Conservation (phyloP, 1,140 invertebrate species). For the Maconellicoccus hirsutus region DNA sequence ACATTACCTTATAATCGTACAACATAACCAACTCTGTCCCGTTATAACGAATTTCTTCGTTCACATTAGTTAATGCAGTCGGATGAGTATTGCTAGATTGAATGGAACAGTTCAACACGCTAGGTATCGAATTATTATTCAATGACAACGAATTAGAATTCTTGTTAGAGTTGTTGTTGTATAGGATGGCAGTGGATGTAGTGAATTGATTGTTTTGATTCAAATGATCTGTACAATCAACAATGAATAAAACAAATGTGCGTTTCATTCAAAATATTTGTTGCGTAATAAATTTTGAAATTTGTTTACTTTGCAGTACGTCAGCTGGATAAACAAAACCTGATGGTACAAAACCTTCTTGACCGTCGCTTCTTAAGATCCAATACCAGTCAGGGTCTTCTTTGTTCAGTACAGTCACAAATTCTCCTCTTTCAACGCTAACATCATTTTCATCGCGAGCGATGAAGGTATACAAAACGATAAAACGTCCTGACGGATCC, state of each 20-base stretch:
- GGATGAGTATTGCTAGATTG: slow-evolving; percentile 29
- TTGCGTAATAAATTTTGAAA: too few species aligned
- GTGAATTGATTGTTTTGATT: slow-evolving; percentile 34
- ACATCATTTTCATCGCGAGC: slow-evolving; percentile 89
- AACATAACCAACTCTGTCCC: slow-evolving; percentile 86
- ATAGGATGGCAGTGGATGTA: neutral
- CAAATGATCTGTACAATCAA: slow-evolving; percentile 39
- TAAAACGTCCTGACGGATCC: slow-evolving; percentile 77
- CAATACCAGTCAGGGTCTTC: slow-evolving; percentile 94
- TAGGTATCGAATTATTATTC: neutral
- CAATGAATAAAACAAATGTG: too few species aligned
- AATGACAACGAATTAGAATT: neutral
- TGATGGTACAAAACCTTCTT: slow-evolving; percentile 90
- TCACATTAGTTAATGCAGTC: slow-evolving; percentile 30
- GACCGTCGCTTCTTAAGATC: slow-evolving; percentile 80
- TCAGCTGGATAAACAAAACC: slow-evolving; percentile 87
- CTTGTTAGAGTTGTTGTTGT: neutral
- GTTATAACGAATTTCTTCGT: slow-evolving; percentile 54
- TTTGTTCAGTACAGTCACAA: slow-evolving; percentile 84
- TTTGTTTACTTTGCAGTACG: slow-evolving; percentile 60
- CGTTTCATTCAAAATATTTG: too few species aligned
- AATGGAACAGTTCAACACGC: slow-evolving; percentile 20
- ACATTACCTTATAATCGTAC: slow-evolving; percentile 77
- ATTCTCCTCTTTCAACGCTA: slow-evolving; percentile 82
- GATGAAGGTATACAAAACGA: slow-evolving; percentile 85